Evolutionary conservation across 2,113 vertebrate species (phyloP), one percentile per base, ranked within the genome.

Genomic region (Melospiza georgiana): DNA sequence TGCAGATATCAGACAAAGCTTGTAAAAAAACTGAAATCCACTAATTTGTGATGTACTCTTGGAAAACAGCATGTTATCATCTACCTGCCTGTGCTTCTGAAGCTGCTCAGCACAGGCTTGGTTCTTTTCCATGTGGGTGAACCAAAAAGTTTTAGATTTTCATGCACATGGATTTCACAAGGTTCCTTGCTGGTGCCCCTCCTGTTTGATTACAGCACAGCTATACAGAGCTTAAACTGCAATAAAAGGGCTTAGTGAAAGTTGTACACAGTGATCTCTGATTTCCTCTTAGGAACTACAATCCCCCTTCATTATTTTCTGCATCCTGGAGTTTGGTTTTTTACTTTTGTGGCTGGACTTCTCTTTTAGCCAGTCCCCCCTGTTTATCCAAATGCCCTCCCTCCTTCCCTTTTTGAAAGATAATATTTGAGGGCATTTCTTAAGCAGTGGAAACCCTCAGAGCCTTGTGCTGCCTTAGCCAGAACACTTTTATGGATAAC

Each of bases 281-380:
- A 95, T 95, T 97, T 97, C 92, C 96, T 94, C 63, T 52, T 57
- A 80, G 67, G 82, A 95, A 85, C 89, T 81, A 83, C 79, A 96
- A 68, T 89, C 79, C 86, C 77, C 91, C 73, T 94, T 95, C 96
- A 97, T 96, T 90, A 95, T 89, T 90, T 49, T 21, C 78, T 75
- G 37, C 46, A 86, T 52, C 57, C 76, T 58, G 21, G 15, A 52
- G 43, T 48, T 92, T 71, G 49, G n/a, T 63, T 76, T 76, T 43
- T 20, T 97, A 81, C 74, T 82, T 78, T 30, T 27, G 43, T 71
- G 44, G 59, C 12, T 91, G 63, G 78, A 76, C 37, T 95, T 81
- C 27, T 72, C 76, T 88, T 87, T 87, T 61, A 89, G 76, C 82
- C 93, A 88, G 81, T 76, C 67, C 73, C 44, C 71, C 83, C 84